Conservation (phyloP, 53 echinoderm and acorn worm genomes). For the Actinopyga echinites region DNA sequence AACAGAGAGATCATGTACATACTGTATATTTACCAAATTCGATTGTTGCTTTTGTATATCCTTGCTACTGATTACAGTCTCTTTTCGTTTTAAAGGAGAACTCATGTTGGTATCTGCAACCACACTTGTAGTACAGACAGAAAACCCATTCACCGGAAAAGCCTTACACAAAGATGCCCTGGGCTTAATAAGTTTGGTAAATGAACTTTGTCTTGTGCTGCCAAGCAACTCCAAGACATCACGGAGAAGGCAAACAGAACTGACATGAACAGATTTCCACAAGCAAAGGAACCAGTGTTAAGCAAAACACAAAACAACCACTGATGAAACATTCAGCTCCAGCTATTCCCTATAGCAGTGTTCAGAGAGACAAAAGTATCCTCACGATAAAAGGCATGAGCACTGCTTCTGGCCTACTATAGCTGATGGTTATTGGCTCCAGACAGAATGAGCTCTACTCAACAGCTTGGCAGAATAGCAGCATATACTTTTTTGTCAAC, state of each 20-base stretch:
- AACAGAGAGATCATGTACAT: too few relatives aligned
- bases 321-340: too few relatives aligned
- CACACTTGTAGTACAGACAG: background rate
- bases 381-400: too few relatives aligned
- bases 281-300: too few relatives aligned
- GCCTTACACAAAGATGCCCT: background rate
- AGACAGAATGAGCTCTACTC: too few relatives aligned
- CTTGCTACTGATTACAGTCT: constrained; percentile 18
- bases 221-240: background rate
- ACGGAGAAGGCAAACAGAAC: background rate
- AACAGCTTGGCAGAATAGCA: too few relatives aligned
- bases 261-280: background rate
- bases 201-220: background rate
- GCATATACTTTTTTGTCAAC: too few relatives aligned
- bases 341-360: too few relatives aligned
- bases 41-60: constrained; percentile 11
- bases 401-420: too few relatives aligned
- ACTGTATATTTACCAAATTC: constrained; percentile 5
- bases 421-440: too few relatives aligned
- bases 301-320: too few relatives aligned
- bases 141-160: background rate
- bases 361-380: too few relatives aligned
- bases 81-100: constrained; percentile 3
- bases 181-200: background rate
- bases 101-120: background rate